Conservation (phyloP, 2,888 invertebrate genomes). For the Macrosiphum euphorbiae region DNA sequence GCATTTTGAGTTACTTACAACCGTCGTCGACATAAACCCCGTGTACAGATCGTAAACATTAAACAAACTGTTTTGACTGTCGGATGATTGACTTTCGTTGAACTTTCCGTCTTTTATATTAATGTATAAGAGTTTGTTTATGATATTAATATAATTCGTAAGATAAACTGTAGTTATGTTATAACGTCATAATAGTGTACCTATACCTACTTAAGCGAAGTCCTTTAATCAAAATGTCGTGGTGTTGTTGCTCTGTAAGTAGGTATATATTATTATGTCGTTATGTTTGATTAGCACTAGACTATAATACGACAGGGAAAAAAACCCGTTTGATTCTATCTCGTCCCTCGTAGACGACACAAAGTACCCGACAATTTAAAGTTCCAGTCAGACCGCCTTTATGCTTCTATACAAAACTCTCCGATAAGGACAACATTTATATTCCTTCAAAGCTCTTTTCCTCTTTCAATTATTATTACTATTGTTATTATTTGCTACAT, state of each 20-base stretch:
- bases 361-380: not conserved
- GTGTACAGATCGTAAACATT: not conserved
- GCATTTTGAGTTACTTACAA: not conserved
- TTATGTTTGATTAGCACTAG: not conserved
- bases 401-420: not conserved
- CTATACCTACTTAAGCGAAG: not conserved
- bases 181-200: not conserved
- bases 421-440: not conserved
- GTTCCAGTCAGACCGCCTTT: not conserved
- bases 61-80: not conserved
- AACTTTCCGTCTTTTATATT: not conserved
- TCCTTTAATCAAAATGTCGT: not conserved
- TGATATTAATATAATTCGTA: not conserved
- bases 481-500: not conserved
- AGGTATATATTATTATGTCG: not conserved
- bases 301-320: not conserved
- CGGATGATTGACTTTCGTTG: not conserved
- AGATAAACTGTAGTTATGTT: not conserved
- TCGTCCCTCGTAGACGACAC: not conserved
- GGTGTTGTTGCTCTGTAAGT: not conserved
- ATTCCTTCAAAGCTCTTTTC: not conserved
- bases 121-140: not conserved
- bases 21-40: not conserved
- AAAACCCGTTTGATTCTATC: not conserved
- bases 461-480: not conserved